Base-by-base conservation (phyloP, 1,140 invertebrate species). In the Drosophila elegans region DNA sequence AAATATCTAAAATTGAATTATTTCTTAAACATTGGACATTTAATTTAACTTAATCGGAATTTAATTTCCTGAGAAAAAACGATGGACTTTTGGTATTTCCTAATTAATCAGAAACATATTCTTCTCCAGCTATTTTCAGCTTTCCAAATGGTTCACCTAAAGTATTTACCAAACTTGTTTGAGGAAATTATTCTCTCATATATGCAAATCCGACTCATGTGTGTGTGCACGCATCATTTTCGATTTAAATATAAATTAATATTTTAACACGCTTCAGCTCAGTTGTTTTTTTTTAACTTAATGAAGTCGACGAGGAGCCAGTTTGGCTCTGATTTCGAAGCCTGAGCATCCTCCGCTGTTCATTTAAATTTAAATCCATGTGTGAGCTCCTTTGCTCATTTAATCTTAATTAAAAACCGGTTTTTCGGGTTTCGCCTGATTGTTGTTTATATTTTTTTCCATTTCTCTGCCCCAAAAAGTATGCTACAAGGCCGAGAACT, bases 361-460 rank as follows among this genome's bases (percentile, higher is more conserved):
- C 79, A 88, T 88, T 88, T 88, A 88, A 88, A 88, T 88, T 83
- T 83, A 83, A 88, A 88, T 89, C 83, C 84, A 78, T 71, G 68
- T 66, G 72, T 32, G 62, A 48, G 75, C 69, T 71, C 67, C 74
- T 74, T 83, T 76, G 68, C 86, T 83, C 80, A 89, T 89, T 89
- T 89, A 89, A 89, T 89, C 86, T 89, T 89, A 89, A 89, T 89
- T 89, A 89, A 89, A 85, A 89, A 89, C 84, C 84, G 84, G 84
- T 89, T 89, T 88, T 90, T 88, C 67, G 76, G 76, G 83, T 71
- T 83, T 53, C 67, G 54, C 42, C 60, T 74, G 39, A 21, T 56
- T 36, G 38, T 56, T 72, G 78, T 55, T 60, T 64, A 57, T 57
- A 54, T 54, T 48, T 52, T 39, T 74, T 32, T 21, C 29, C 10